Evolutionary conservation across 1,140 invertebrate species (phyloP).

Genomic region (Caenorhabditis brenneri): DNA sequence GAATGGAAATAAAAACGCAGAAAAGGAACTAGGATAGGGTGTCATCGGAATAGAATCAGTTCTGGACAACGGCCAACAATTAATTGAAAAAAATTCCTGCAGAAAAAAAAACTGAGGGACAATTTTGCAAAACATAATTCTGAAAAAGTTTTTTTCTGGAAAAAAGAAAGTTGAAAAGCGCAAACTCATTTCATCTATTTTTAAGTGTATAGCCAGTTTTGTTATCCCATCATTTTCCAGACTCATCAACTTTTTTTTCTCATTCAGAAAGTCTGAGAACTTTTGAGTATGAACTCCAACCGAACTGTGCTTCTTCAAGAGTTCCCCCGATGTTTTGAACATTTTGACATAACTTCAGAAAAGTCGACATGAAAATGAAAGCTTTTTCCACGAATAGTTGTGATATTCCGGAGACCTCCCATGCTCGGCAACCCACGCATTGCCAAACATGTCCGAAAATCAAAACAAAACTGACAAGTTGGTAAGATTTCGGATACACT

Average conservation of each 20-base stretch:
- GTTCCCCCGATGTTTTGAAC: too few species aligned
- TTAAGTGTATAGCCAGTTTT: not conserved
- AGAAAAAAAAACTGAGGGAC: not conserved
- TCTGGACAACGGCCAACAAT: not conserved
- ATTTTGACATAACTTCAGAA: not conserved
- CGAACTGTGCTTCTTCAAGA: not conserved
- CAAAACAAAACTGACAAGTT: slow-evolving; percentile 36
- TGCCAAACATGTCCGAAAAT: slow-evolving; percentile 2
- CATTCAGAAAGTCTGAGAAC: not conserved
- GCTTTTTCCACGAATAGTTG: not conserved
- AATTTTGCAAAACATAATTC: too few species aligned
- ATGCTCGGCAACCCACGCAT: not conserved
- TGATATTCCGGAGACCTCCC: not conserved
- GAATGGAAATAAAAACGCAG: not conserved
- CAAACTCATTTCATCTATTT: not conserved
- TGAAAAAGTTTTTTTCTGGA: too few species aligned
- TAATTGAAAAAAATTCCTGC: not conserved
- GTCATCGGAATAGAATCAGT: not conserved
- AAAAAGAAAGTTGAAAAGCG: too few species aligned
- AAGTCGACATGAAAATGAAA: not conserved
- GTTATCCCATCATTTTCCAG: too few species aligned
- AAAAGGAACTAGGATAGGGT: not conserved
- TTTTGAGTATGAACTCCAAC: not conserved
- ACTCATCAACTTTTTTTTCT: too few species aligned
- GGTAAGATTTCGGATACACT: not conserved